Evolutionary conservation across 2,888 invertebrate species (phyloP).

Genomic region (Copidosoma aretas): DNA sequence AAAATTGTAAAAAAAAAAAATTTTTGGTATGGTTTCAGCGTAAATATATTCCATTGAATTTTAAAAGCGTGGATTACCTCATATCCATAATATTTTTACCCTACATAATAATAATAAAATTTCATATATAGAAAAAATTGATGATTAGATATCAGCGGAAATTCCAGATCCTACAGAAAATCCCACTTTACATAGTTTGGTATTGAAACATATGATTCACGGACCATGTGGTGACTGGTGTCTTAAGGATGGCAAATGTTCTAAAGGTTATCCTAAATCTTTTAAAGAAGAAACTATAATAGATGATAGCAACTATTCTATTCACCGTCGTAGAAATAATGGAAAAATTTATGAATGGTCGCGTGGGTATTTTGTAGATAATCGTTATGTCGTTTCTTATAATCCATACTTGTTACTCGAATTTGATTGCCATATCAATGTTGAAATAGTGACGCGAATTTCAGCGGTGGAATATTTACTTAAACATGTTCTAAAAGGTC

Average conservation of each 20-base stretch:
- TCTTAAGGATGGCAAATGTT: slow-evolving; percentile 43
- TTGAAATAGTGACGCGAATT: slow-evolving; percentile 47
- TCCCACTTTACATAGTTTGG: slow-evolving; percentile 48
- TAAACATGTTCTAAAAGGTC: slow-evolving; percentile 37
- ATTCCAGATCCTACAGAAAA: slow-evolving; percentile 50
- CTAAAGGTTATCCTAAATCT: slow-evolving; percentile 48
- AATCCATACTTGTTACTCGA: slow-evolving; percentile 34
- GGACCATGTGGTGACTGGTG: slow-evolving; percentile 52
- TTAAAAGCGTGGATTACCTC: slow-evolving; percentile 43
- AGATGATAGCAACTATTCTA: slow-evolving; percentile 46
- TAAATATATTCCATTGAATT: slow-evolving; percentile 41
- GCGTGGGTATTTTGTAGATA: slow-evolving; percentile 45
- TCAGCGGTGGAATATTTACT: slow-evolving; percentile 49
- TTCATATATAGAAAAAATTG: slow-evolving; percentile 34
- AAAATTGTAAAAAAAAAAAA: slow-evolving; percentile 31
- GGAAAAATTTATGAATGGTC: slow-evolving; percentile 31
- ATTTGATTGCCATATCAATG: slow-evolving; percentile 51
- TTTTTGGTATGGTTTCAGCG: slow-evolving; percentile 38
- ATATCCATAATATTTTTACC: slow-evolving; percentile 42
- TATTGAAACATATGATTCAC: slow-evolving; percentile 55
- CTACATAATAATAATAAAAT: slow-evolving; percentile 36
- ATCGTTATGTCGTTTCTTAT: slow-evolving; percentile 53
- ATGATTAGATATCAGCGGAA: slow-evolving; percentile 48
- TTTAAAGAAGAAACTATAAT: slow-evolving; percentile 44
- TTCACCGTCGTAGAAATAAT: slow-evolving; percentile 44